phyloP scores from a whole-genome alignment of 2,797 vertebrate species.

The Chloroceryle amazona region DNA sequence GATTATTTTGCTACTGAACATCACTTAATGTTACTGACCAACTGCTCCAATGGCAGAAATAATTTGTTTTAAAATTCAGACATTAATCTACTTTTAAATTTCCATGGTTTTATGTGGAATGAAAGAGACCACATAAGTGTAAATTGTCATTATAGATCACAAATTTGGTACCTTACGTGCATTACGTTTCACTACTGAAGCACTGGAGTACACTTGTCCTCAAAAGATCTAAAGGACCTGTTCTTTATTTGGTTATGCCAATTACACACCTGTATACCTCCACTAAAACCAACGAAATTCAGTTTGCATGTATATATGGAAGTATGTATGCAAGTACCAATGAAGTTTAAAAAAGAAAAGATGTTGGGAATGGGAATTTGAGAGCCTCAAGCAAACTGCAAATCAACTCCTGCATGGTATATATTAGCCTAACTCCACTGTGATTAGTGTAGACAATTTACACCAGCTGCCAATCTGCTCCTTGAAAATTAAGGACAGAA shows the following conservation, averaged over 20 bases:
- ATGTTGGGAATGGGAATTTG: neutral
- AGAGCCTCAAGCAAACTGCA: neutral
- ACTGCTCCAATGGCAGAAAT: neutral
- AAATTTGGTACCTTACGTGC: neutral
- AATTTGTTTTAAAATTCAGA: neutral
- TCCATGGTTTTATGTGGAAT: neutral
- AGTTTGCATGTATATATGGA: neutral
- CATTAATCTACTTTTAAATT: neutral
- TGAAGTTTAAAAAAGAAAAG: neutral
- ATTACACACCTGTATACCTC: neutral
- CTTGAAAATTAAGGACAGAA: conserved; percentile 61
- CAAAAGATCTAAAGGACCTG: neutral
- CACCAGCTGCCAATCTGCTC: conserved; percentile 21
- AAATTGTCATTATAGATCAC: neutral
- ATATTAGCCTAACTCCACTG: neutral
- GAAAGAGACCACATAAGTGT: neutral
- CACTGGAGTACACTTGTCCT: neutral
- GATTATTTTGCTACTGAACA: neutral
- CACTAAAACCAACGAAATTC: neutral
- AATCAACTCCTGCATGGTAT: neutral
- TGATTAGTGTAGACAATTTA: conserved; percentile 34
- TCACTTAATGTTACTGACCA: neutral
- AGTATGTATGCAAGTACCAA: neutral
- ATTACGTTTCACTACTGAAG: neutral
- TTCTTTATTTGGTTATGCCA: neutral